phyloP scores from a whole-genome alignment of 2,113 vertebrate genomes.

The Sterrhoptilus dennistouni region DNA sequence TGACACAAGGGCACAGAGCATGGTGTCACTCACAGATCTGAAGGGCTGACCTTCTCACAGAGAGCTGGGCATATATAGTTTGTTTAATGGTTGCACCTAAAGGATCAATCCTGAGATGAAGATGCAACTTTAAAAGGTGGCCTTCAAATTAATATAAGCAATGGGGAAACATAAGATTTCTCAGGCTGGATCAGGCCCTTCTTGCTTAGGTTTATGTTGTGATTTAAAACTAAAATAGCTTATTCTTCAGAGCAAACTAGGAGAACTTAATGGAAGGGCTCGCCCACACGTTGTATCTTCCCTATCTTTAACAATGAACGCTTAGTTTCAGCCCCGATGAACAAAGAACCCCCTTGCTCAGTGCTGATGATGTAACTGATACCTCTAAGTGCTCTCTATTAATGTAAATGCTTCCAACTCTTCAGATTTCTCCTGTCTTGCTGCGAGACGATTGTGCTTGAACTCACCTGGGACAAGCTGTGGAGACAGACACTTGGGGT shows the following conservation, averaged over 20 bases:
- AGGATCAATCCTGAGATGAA: neutral
- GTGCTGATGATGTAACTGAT: neutral
- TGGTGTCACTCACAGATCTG: neutral
- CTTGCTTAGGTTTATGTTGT: neutral
- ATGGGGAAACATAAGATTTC: neutral
- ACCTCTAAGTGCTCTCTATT: neutral
- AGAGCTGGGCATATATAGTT: neutral
- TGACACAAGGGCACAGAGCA: neutral
- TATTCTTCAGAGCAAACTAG: neutral
- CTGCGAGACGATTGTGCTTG: neutral
- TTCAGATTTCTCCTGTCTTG: neutral
- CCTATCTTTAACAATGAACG: neutral
- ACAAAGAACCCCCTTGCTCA: neutral
- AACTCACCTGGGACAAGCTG: neutral
- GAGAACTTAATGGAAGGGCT: neutral
- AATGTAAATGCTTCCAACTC: neutral
- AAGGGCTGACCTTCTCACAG: neutral
- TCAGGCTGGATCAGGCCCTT: neutral
- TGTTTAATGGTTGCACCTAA: neutral
- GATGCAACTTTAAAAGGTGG: neutral
- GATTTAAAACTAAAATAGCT: neutral
- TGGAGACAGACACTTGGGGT: neutral
- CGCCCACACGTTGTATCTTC: fast-evolving
- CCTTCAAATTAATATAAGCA: neutral
- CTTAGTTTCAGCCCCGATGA: neutral